Conservation (phyloP, 1,140 invertebrate genomes). For the Tenebrio molitor region DNA sequence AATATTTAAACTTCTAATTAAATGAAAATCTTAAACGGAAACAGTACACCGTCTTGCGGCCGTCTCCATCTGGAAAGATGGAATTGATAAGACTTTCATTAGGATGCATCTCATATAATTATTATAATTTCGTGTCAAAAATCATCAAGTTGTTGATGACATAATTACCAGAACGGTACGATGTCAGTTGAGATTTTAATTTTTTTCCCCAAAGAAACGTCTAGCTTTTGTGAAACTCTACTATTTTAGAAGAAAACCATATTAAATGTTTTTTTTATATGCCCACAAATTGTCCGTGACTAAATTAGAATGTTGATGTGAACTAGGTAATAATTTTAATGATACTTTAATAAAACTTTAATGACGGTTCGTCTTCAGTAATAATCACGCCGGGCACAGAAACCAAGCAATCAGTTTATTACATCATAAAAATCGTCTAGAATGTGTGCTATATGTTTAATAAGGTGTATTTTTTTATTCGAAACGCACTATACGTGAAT, state of each 20-base stretch:
- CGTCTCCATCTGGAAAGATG: conserved; percentile 40
- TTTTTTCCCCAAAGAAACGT: background rate
- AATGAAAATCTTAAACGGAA: conserved; percentile 35
- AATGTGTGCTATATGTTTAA: conserved; percentile 5
- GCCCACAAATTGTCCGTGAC: conserved; percentile 39
- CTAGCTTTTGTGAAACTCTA: background rate
- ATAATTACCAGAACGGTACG: conserved; percentile 25
- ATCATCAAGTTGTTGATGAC: conserved; percentile 43
- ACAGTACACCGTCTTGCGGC: conserved; percentile 3
- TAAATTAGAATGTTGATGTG: conserved; percentile 45
- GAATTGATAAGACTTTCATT: conserved; percentile 43
- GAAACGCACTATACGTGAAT: background rate
- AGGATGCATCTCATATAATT: conserved; percentile 27
- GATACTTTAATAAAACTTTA: conserved; percentile 42
- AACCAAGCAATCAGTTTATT: conserved; percentile 19
- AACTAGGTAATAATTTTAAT: conserved; percentile 45
- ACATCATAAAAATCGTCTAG: conserved; percentile 29
- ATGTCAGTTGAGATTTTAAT: conserved; percentile 1
- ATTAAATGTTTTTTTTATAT: conserved; percentile 22
- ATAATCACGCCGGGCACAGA: conserved; percentile 17
- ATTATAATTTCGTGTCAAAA: conserved; percentile 42
- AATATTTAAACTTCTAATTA: conserved; percentile 26
- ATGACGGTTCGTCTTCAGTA: conserved; percentile 16
- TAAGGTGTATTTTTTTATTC: conserved; percentile 1
- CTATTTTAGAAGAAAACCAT: conserved; percentile 33